These are phyloP conservation scores for Proterorhinus semilunaris DNA, from an alignment of 2,113 vertebrate species.

Conservation along the genomic window DNA sequence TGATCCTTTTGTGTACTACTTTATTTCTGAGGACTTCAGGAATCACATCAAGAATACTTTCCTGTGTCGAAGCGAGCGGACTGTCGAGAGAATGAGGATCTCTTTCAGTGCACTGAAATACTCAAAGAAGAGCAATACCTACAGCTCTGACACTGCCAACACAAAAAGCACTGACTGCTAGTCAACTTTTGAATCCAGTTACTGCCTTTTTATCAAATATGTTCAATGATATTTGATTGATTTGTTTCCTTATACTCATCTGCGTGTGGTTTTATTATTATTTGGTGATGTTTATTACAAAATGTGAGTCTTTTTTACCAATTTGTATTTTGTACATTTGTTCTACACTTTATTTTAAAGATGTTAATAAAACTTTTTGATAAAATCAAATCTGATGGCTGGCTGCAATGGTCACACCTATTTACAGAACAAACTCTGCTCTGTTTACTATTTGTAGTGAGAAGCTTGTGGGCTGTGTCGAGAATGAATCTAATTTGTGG, in stretches of 20 bases:
- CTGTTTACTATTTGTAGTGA: not conserved
- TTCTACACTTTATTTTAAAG: not conserved
- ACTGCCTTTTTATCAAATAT: not conserved
- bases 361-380: not conserved
- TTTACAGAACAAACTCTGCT: not conserved
- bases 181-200: not conserved
- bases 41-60: slow-evolving; percentile 87
- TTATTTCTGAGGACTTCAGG: slow-evolving; percentile 90
- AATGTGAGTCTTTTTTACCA: not conserved
- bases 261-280: too few species aligned
- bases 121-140: slow-evolving; percentile 78
- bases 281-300: not conserved
- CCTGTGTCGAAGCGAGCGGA: slow-evolving; percentile 83
- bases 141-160: slow-evolving; percentile 73
- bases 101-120: slow-evolving; percentile 83
- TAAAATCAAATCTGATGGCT: not conserved
- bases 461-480: not conserved
- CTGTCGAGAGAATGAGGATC: slow-evolving; percentile 81
- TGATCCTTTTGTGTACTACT: slow-evolving; percentile 95
- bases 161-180: slow-evolving; percentile 77
- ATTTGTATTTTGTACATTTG: not conserved
- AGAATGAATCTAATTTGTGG: not conserved
- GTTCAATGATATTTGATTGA: not conserved
- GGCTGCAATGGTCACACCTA: not conserved
- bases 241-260: not conserved